phyloP scores from a whole-genome alignment of 2,113 vertebrate species.

The Sitta europaea region DNA sequence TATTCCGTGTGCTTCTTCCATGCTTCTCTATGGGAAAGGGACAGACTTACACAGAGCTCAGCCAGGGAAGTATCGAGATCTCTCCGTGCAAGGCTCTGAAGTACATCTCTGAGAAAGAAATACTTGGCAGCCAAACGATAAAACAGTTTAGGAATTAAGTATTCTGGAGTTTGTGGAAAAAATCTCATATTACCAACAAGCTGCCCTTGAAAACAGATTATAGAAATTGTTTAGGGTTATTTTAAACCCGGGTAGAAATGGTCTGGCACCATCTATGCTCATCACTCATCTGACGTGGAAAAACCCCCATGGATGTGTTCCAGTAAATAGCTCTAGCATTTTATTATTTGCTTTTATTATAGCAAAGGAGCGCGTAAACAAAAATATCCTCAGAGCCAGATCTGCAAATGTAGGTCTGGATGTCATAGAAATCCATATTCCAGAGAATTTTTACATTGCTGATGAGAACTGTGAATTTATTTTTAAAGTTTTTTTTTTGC shows the following conservation, averaged over 20 bases:
- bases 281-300: conserved; percentile 26
- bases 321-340: conserved; percentile 22
- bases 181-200: not conserved
- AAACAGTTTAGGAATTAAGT: conserved; percentile 6
- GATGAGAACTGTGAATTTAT: conserved; percentile 43
- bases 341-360: conserved; percentile 45
- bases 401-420: not conserved
- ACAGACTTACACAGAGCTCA: conserved; percentile 15
- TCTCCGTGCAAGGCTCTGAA: not conserved
- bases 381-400: not conserved
- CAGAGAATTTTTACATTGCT: conserved; percentile 14
- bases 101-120: conserved; percentile 17
- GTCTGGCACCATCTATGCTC: not conserved
- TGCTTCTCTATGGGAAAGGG: conserved; percentile 25
- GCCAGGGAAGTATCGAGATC: not conserved
- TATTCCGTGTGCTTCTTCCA: conserved; percentile 38
- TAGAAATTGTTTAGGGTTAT: not conserved
- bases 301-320: not conserved
- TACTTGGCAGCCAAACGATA: not conserved
- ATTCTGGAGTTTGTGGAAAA: conserved; percentile 29
- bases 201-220: conserved; percentile 38
- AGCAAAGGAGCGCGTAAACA: not conserved
- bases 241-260: conserved; percentile 14
- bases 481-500: conserved; percentile 35
- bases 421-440: not conserved